These are phyloP conservation scores for Clusia tigrina DNA, from an alignment of 2,888 invertebrate genomes.

Conservation along the genomic window DNA sequence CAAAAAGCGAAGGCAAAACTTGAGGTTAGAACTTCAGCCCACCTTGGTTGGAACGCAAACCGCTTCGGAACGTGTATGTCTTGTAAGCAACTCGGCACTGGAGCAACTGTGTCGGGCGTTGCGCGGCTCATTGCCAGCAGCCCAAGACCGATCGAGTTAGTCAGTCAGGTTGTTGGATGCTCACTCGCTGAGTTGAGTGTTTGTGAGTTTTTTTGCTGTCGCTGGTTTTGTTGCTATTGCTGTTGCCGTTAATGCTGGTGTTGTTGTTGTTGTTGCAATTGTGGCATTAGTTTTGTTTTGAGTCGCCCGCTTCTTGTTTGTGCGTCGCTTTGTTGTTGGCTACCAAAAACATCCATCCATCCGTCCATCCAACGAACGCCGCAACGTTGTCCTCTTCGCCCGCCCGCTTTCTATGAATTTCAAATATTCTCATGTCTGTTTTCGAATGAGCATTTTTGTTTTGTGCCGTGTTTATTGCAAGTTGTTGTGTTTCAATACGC, in stretches of 20 bases:
- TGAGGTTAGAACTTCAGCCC: no score
- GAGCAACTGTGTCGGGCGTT: slow-evolving; percentile 25
- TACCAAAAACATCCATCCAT: neutral
- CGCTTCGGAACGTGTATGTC: slow-evolving; percentile 31
- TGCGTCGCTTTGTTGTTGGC: neutral
- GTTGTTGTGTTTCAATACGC: neutral
- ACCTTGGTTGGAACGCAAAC: no score
- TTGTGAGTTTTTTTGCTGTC: no score
- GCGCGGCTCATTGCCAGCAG: neutral
- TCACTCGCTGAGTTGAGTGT: no score
- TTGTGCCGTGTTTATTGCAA: neutral
- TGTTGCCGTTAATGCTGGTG: neutral
- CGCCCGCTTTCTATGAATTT: neutral
- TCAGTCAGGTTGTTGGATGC: no score
- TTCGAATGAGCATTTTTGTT: neutral
- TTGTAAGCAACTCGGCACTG: slow-evolving; percentile 23
- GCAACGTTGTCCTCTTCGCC: neutral
- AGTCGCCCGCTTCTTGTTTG: neutral
- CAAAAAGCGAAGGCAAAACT: slow-evolving; percentile 5
- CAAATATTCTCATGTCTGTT: neutral
- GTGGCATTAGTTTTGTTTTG: neutral
- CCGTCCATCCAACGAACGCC: neutral
- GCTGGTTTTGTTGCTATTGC: no score
- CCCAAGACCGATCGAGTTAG: neutral
- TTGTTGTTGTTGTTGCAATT: neutral